Evolutionary conservation across 2,113 vertebrate species (phyloP), one percentile per base, ranked within the genome.

Genomic region (Clarias gariepinus): DNA sequence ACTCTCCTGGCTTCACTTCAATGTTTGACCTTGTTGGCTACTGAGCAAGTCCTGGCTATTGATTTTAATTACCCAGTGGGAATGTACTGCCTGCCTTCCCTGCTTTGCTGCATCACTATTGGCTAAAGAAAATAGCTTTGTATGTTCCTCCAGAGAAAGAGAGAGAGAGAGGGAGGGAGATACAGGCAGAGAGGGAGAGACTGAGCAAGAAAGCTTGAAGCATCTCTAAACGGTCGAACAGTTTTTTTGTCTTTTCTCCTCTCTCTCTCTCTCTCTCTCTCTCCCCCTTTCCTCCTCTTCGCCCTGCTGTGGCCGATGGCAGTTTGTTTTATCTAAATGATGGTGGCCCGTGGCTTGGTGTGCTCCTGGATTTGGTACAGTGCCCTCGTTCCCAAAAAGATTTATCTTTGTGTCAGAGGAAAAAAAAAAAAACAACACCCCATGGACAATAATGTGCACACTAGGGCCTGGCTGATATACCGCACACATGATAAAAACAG

Each of bases 1-100:
- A 96, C 93, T 94, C 94, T 94, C 94, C 92, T 93, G 93, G 90
- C 93, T 95, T 93, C 94, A 92, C 93, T 94, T 91, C 94, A 89
- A 93, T 94, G 91, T 93, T 92, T 96, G 96, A 98, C 97, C 97
- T 98, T 98, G 97, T 94, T 96, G 93, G 94, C 95, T 94, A 95
- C 95, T 94, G 94, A 87, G 93, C 92, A 94, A 96, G 94, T 97
- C 94, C 96, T 95, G 93, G 94, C 94, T 97, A 98, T 97, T 97
- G 97, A 98, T 98, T 99, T 98, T 98, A 98, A 98, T 98, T 97
- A 96, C 89, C 92, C 93, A 93, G 94, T 95, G 95, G 95, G 91
- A 95, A 95, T 96, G 95, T 95, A 96, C 93, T 94, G 94, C 94
- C 93, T 95, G 95, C 95, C 94, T 94, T 96, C 93, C 94, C 93